Base-by-base conservation (phyloP, 2,888 invertebrate genomes). In the Limnephilus lunatus region DNA sequence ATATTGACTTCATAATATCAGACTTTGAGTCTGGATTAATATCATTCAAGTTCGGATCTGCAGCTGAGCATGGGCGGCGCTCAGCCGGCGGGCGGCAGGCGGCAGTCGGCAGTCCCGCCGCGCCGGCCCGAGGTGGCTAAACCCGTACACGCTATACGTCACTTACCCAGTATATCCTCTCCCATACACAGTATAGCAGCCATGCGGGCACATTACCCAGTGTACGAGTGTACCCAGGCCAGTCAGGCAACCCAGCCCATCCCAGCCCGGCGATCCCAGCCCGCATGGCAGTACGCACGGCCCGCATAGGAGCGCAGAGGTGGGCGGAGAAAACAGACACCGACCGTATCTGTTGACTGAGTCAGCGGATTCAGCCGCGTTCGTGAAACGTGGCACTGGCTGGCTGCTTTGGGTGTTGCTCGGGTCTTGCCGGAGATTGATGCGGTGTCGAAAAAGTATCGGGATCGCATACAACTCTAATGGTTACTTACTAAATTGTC, bases 81-180 rank as follows among this genome's bases (percentile, higher is more conserved):
- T 30, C 25, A 44, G 86, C 48, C 86, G 86, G 86, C 25, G 68
- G 68, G 68, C 68, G 68, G 68, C 68, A 9, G 48, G 68, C 68
- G 44, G 44, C 86, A n/a, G 86, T 14, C 86, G 39, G 39, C 88
- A 31, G 81, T 89, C 88, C 88, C 81, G 88, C 80, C 88, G 44
- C 48, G 86, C 86, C 87, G 87, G 87, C 30, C 87, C 53, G 87
- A 87, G 87, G 87, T 87, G 87, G 48, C 87, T 87, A 44, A 48
- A 87, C 87, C 87, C 86, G 86, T 48, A 86, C 86, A 44, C 86
- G 86, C 44, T 48, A 86, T 86, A 83, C 83, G 83, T 32, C 83
- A 39, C 35, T 39, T 83, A 83, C 35, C 83, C n/a, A 19, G 53
- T 25, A 68, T 68, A 25, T 25, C 25, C 68, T 68, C 25, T 68